Evolutionary conservation across 1,140 invertebrate species (phyloP).

Genomic region (Drosophila azteca): DNA sequence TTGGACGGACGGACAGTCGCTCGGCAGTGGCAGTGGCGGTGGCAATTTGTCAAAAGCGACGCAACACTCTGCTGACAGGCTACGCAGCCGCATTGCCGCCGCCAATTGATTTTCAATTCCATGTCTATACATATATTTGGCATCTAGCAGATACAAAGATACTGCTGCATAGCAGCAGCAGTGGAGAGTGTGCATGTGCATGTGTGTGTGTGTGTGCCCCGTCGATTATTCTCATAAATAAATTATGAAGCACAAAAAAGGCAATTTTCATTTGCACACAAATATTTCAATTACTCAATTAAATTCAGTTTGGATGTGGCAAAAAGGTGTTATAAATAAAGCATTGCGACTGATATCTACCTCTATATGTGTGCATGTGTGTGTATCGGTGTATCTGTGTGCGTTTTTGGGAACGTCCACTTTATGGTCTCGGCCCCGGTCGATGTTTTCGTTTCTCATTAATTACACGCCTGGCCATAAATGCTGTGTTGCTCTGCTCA

Average conservation of each 20-base stretch:
- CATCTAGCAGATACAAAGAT: background rate
- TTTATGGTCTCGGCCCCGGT: slow-evolving; percentile 47
- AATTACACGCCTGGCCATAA: slow-evolving; percentile 56
- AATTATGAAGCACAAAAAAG: slow-evolving; percentile 63
- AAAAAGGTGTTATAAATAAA: slow-evolving; percentile 69
- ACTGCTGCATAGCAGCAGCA: background rate
- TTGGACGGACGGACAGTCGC: background rate
- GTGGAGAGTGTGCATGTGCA: too few relatives aligned
- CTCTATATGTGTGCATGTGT: background rate
- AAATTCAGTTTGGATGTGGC: slow-evolving; percentile 48
- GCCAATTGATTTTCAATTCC: slow-evolving; percentile 50
- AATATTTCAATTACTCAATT: slow-evolving; percentile 76
- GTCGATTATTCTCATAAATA: slow-evolving; percentile 43
- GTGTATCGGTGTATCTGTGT: slow-evolving; percentile 6
- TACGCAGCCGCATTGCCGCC: slow-evolving; percentile 68
- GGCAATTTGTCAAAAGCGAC: slow-evolving; percentile 71
- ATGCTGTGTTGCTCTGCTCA: slow-evolving; percentile 31
- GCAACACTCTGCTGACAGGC: slow-evolving; percentile 54
- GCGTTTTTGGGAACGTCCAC: slow-evolving; percentile 50
- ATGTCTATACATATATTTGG: slow-evolving; percentile 8
- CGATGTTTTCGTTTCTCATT: slow-evolving; percentile 61
- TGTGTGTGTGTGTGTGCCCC: background rate
- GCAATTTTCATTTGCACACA: slow-evolving; percentile 62
- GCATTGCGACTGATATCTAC: slow-evolving; percentile 20
- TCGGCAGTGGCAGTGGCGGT: background rate